A percentile compares a stretch with the other conserved stretches of the same genome.
These are phyloP conservation scores for Esox lucius DNA, from an alignment of 2,797 vertebrate genomes.

Conservation along the genomic window DNA sequence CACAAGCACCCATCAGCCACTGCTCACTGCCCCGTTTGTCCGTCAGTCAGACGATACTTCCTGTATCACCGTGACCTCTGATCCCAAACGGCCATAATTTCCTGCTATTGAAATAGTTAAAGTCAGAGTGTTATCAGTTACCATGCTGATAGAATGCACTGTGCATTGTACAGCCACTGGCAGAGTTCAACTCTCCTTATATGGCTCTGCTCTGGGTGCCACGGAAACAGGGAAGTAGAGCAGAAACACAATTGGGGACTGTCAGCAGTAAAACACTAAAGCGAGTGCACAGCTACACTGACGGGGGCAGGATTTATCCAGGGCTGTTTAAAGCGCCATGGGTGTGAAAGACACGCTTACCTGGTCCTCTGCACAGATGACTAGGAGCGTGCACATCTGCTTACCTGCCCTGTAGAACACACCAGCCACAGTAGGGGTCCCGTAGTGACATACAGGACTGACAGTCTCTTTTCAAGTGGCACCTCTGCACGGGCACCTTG, in stretches of 20 bases:
- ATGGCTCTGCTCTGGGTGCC: slow-evolving; percentile 57
- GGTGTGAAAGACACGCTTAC: background rate
- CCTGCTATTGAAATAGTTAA: background rate
- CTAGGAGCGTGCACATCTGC: slow-evolving; percentile 24
- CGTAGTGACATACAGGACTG: slow-evolving; percentile 79
- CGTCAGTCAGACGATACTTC: background rate
- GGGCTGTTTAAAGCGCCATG: background rate
- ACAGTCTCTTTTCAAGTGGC: slow-evolving; percentile 79
- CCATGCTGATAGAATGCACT: background rate
- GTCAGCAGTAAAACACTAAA: no score
- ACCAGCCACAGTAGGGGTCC: slow-evolving; percentile 98
- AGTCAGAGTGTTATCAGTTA: background rate
- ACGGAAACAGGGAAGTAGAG: slow-evolving; percentile 58
- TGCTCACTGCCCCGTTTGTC: background rate
- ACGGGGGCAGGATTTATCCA: slow-evolving; percentile 38
- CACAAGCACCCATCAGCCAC: slow-evolving; percentile 52
- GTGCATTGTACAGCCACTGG: background rate
- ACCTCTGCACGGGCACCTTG: slow-evolving; percentile 88
- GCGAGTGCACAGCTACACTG: slow-evolving; percentile 48
- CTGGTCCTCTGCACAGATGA: background rate
- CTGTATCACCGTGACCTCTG: background rate
- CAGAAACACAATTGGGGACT: slow-evolving; percentile 52
- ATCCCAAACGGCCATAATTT: background rate
- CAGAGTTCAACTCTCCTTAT: background rate
- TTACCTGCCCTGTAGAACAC: slow-evolving; percentile 91